These are phyloP conservation scores for Climacteris rufus DNA, from an alignment of 2,113 vertebrate genomes.

Conservation along the genomic window DNA sequence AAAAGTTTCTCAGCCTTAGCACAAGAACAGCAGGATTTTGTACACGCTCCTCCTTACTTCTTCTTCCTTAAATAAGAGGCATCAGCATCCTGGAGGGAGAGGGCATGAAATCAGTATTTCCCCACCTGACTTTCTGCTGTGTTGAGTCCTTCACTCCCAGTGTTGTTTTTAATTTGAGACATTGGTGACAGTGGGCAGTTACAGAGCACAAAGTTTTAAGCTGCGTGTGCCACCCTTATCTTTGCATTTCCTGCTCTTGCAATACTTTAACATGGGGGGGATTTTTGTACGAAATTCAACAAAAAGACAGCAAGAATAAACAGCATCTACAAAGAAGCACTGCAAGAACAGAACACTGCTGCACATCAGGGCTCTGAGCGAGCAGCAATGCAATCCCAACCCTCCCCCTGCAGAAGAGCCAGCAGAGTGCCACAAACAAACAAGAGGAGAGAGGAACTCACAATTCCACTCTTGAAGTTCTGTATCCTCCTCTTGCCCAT, in stretches of 20 bases:
- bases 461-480: slow-evolving; percentile 88
- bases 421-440: not conserved
- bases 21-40: not conserved
- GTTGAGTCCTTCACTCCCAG: not conserved
- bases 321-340: accelerated
- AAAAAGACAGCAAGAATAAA: not conserved
- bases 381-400: not conserved
- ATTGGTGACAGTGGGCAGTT: not conserved
- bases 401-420: not conserved
- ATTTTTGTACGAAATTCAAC: not conserved
- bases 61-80: slow-evolving; percentile 78
- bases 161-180: not conserved
- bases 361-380: accelerated
- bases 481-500: slow-evolving; percentile 82
- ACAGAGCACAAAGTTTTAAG: not conserved
- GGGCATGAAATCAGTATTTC: not conserved
- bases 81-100: slow-evolving; percentile 83
- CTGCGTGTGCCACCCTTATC: not conserved
- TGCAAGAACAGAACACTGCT: not conserved
- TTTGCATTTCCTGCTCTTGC: not conserved
- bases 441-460: slow-evolving; percentile 49
- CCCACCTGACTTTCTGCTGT: not conserved
- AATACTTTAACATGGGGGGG: accelerated
- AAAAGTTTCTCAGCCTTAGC: not conserved
- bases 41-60: not conserved